Conservation (phyloP, 1,140 invertebrate genomes). For the Ceratina japonica region DNA sequence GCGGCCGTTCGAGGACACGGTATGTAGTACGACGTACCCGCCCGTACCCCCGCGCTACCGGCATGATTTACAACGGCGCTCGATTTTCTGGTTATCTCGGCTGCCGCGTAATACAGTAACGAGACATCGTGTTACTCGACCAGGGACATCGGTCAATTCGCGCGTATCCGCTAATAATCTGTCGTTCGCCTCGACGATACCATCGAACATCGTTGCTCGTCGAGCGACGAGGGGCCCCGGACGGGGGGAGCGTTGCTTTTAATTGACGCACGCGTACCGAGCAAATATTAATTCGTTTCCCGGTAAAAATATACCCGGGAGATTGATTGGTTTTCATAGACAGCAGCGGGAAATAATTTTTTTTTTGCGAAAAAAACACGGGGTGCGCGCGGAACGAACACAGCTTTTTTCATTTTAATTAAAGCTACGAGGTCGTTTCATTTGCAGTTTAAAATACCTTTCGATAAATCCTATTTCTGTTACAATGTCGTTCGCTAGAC, state of each 20-base stretch:
- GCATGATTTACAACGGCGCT: slow-evolving; percentile 36
- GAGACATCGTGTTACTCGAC: slow-evolving; percentile 56
- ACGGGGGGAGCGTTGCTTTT: neutral
- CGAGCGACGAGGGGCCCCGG: neutral
- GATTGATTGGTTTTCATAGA: slow-evolving; percentile 3
- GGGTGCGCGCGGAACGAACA: no score
- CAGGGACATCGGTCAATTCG: slow-evolving; percentile 46
- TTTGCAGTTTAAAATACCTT: no score
- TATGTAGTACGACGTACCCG: neutral
- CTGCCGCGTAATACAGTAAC: slow-evolving; percentile 52
- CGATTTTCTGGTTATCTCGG: slow-evolving; percentile 51
- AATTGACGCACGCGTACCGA: slow-evolving; percentile 2
- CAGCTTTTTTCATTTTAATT: no score
- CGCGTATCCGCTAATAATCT: slow-evolving; percentile 35
- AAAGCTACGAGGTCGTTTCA: no score
- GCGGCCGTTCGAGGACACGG: slow-evolving; percentile 2
- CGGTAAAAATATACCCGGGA: neutral
- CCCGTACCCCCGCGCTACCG: no score
- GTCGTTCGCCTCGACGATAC: slow-evolving; percentile 22
- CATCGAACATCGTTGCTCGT: neutral
- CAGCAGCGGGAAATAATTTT: no score
- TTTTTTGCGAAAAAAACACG: no score
- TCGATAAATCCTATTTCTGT: no score
- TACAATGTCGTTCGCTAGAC: no score
- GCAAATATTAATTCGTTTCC: slow-evolving; percentile 20